Percentiles rank a stretch among this genome's conserved stretches.
phyloP scores from a whole-genome alignment of 2,888 invertebrate species.

The Hypolimnas misippus region DNA sequence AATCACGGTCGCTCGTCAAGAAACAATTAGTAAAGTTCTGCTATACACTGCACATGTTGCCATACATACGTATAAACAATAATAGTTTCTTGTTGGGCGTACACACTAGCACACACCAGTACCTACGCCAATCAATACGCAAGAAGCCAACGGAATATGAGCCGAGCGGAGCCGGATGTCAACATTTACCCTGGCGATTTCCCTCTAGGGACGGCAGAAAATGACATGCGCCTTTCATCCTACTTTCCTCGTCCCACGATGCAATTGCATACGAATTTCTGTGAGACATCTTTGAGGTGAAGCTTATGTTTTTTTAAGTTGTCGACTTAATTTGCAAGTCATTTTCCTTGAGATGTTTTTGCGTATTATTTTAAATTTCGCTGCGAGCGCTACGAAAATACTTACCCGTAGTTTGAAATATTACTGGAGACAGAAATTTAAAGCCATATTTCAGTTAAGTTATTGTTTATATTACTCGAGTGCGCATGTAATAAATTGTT shows the following conservation, averaged over 20 bases:
- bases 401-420: constrained; percentile 12
- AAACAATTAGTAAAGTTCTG: constrained; percentile 32
- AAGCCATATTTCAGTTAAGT: not conserved
- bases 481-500: not conserved
- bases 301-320: constrained; percentile 42
- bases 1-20: constrained; percentile 23
- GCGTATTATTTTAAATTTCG: constrained; percentile 31
- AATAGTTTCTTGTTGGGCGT: constrained; percentile 31
- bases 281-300: constrained; percentile 41
- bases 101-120: not conserved
- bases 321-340: constrained; percentile 40
- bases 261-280: constrained; percentile 60
- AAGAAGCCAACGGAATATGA: constrained; percentile 34
- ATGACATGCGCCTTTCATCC: constrained; percentile 65
- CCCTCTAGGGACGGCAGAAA: constrained; percentile 63
- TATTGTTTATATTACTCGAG: constrained; percentile 2
- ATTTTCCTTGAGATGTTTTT: constrained; percentile 31
- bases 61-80: constrained; percentile 19
- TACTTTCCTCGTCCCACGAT: constrained; percentile 55
- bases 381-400: constrained; percentile 23
- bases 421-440: constrained; percentile 8
- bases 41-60: constrained; percentile 33
- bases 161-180: constrained; percentile 63
- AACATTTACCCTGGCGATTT: constrained; percentile 75
- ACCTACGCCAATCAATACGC: constrained; percentile 31